Conservation (phyloP, 2,888 invertebrate species). For the Drosophila emarginata region DNA sequence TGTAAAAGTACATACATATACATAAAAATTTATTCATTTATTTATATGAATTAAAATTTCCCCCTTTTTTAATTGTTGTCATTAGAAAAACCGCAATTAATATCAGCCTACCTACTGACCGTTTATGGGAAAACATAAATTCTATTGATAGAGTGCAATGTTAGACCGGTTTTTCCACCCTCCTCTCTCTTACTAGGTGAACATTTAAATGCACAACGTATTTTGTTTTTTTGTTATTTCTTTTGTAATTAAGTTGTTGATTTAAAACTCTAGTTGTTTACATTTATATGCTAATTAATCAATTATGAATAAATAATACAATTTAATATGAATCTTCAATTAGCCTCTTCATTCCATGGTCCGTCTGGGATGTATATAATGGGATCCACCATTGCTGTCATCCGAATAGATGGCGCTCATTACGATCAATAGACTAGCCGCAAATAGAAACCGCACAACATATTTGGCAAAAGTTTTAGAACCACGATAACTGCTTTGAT, state of each 20-base stretch:
- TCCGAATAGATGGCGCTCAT: constrained; percentile 56
- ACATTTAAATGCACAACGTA: background rate
- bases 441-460: constrained; percentile 30
- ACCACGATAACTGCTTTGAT: constrained; percentile 19
- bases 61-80: too few relatives aligned
- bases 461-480: constrained; percentile 15
- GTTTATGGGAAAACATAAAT: background rate
- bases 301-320: background rate
- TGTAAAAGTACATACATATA: background rate
- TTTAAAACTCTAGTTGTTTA: background rate
- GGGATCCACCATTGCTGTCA: constrained; percentile 50
- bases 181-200: background rate
- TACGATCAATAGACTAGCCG: constrained; percentile 43
- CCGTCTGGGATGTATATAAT: constrained; percentile 57
- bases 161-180: background rate
- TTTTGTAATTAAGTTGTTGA: background rate
- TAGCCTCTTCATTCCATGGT: constrained; percentile 41
- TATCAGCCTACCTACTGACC: background rate
- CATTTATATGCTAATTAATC: background rate
- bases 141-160: background rate
- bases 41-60: background rate
- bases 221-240: too few relatives aligned
- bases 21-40: background rate
- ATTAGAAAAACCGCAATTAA: background rate
- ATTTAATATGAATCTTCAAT: background rate